These are phyloP conservation scores for Odocoileus virginianus DNA, from an alignment of 2,113 vertebrate species.

Conservation along the genomic window DNA sequence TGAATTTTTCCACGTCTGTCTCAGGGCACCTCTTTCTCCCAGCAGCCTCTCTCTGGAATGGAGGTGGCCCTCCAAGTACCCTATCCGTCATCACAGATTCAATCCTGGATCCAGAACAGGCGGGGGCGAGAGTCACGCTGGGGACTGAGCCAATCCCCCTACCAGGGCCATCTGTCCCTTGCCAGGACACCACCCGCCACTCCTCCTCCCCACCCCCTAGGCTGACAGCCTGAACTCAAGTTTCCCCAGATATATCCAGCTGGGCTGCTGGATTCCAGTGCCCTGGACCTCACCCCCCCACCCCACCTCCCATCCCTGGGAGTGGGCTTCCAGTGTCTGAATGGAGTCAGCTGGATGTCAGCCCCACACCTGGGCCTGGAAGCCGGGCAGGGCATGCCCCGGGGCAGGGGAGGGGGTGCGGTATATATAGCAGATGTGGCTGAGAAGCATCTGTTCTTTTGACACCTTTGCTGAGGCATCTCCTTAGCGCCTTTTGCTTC, in stretches of 20 bases:
- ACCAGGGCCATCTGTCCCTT: slow-evolving; percentile 64
- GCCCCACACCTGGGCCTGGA: slow-evolving; percentile 8
- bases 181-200: slow-evolving; percentile 55
- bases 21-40: neutral
- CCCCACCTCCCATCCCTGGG: rapidly evolving
- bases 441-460: slow-evolving; percentile 61
- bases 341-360: neutral
- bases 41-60: neutral
- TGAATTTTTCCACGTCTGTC: neutral
- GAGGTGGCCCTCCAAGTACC: slow-evolving; percentile 30
- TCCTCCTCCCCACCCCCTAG: slow-evolving; percentile 16
- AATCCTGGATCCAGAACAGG: slow-evolving; percentile 53
- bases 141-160: slow-evolving; percentile 64
- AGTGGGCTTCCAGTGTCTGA: neutral
- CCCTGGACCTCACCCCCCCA: neutral
- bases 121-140: slow-evolving; percentile 59
- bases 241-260: neutral
- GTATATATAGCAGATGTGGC: slow-evolving; percentile 51
- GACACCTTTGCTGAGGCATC: slow-evolving; percentile 60
- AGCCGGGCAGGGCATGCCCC: neutral
- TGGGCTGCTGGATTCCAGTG: neutral
- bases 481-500: slow-evolving; percentile 55
- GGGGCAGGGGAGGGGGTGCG: neutral
- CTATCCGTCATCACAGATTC: slow-evolving; percentile 57
- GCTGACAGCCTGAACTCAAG: slow-evolving; percentile 38